Evolutionary conservation across 2,113 vertebrate species (phyloP).

Genomic region (Pseudopipra pipra): DNA sequence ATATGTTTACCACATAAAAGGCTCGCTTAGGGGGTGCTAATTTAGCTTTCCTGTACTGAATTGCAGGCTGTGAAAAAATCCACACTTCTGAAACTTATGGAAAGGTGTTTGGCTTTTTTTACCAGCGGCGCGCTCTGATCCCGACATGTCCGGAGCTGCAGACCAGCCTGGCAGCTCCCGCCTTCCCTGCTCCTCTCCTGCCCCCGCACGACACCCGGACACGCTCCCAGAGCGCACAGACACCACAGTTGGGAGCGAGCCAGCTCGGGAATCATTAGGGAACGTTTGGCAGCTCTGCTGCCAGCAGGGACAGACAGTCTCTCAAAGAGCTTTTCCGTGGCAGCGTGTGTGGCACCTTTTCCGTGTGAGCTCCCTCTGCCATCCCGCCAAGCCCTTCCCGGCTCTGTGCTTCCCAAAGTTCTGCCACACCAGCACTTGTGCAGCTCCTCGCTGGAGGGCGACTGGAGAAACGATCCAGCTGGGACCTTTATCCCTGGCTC

Average conservation of each 20-base stretch:
- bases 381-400: rapidly evolving
- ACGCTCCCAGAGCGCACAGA: not conserved
- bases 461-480: not conserved
- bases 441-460: not conserved
- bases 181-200: rapidly evolving
- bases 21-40: not conserved
- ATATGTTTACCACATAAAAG: not conserved
- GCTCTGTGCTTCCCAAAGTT: not conserved
- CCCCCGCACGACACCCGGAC: not conserved
- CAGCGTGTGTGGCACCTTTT: not conserved
- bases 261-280: not conserved
- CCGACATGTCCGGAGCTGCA: not conserved
- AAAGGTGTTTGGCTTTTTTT: not conserved
- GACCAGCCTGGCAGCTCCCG: not conserved
- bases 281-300: rapidly evolving
- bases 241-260: not conserved
- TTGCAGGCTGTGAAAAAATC: not conserved
- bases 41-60: not conserved
- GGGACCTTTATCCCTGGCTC: not conserved
- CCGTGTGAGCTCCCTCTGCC: not conserved
- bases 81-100: not conserved
- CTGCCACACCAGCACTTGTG: not conserved
- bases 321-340: not conserved
- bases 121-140: not conserved
- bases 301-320: rapidly evolving